A percentile compares a stretch with the other conserved stretches of the same genome.
These are phyloP conservation scores for Ifrita kowaldi DNA, from an alignment of 2,113 vertebrate species.

Conservation along the genomic window DNA sequence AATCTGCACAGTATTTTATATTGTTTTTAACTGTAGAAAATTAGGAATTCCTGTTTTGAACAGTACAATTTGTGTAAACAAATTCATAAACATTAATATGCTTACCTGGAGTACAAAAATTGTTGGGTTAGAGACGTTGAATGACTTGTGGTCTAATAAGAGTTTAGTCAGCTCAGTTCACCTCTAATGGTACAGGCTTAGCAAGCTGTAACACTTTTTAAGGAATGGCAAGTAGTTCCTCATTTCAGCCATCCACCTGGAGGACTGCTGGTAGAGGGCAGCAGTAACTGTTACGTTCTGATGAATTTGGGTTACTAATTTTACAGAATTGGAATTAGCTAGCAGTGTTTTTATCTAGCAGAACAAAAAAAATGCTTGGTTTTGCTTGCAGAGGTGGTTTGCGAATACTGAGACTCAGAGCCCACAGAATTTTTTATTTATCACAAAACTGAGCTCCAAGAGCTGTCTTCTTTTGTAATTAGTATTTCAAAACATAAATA, in stretches of 20 bases:
- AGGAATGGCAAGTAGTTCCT: not conserved
- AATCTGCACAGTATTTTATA: not conserved
- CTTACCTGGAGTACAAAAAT: not conserved
- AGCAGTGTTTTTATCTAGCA: not conserved
- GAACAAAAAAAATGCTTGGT: not conserved
- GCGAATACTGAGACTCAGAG: not conserved
- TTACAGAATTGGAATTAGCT: not conserved
- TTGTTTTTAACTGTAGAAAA: not conserved
- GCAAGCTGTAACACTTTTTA: not conserved
- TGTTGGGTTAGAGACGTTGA: not conserved
- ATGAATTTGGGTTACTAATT: not conserved
- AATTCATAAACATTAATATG: not conserved
- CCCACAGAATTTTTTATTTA: not conserved
- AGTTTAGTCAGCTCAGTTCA: not conserved
- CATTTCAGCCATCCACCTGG: not conserved
- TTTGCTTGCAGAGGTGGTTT: not conserved
- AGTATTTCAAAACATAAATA: not conserved
- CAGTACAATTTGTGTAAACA: not conserved
- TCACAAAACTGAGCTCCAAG: not conserved
- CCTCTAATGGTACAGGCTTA: not conserved
- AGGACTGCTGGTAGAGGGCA: not conserved
- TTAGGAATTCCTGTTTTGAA: not conserved
- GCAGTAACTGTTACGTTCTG: not conserved
- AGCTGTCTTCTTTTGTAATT: not conserved
- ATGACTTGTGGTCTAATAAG: not conserved